phyloP scores from a whole-genome alignment of 1,140 invertebrate species.

The Ctenoplectra terminalis region DNA sequence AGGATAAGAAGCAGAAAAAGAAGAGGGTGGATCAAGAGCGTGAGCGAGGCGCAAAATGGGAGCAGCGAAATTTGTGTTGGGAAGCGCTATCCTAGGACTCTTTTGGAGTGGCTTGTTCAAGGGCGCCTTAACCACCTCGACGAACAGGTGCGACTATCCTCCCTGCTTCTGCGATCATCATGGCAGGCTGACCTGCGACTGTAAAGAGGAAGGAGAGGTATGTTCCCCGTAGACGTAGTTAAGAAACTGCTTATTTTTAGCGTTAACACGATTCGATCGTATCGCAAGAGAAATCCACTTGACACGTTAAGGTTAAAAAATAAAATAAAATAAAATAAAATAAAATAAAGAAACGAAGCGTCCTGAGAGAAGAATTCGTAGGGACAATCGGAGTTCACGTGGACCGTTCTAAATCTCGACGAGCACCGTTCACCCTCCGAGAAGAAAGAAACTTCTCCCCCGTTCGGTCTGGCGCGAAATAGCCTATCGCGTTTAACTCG shows the following conservation, averaged over 20 bases:
- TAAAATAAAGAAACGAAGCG: not conserved
- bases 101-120: constrained; percentile 75
- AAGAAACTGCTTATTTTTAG: not conserved
- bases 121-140: constrained; percentile 76
- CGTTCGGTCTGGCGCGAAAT: constrained; percentile 35
- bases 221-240: constrained; percentile 55
- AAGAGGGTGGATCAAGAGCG: constrained; percentile 37
- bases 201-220: constrained; percentile 83
- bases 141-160: constrained; percentile 83
- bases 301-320: not conserved
- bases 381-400: not conserved
- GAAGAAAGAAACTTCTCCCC: constrained; percentile 31
- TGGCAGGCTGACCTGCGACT: constrained; percentile 84
- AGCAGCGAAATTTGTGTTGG: constrained; percentile 75
- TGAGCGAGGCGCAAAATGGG: constrained; percentile 71
- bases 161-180: constrained; percentile 84
- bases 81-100: constrained; percentile 77
- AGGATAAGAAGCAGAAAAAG: not conserved
- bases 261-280: not conserved
- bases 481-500: constrained; percentile 51
- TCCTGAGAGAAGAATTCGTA: not conserved
- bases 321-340: no score
- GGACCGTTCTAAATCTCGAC: constrained; percentile 32
- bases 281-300: not conserved
- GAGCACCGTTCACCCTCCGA: constrained; percentile 4